Conservation (phyloP, 1,140 invertebrate genomes). For the Spodoptera litura region DNA sequence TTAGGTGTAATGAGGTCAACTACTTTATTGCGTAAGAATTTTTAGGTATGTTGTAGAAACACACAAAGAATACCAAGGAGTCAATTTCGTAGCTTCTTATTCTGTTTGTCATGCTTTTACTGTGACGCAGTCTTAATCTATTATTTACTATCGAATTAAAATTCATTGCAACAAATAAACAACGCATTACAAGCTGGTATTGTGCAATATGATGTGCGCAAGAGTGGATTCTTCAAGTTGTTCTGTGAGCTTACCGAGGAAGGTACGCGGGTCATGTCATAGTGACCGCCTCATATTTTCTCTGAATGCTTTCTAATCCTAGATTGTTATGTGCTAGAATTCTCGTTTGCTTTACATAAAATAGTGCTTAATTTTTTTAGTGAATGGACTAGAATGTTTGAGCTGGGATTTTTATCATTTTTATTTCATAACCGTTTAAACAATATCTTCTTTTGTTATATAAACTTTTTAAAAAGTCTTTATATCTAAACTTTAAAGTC, state of each 20-base stretch:
- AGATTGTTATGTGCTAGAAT: constrained; percentile 13
- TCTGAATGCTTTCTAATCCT: constrained; percentile 30
- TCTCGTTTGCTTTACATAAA: neutral
- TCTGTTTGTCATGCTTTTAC: neutral
- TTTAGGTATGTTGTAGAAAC: too few species aligned
- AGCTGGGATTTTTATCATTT: neutral
- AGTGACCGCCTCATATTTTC: constrained; percentile 26
- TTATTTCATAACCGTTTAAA: too few species aligned
- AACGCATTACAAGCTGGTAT: constrained; percentile 5
- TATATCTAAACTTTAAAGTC: neutral
- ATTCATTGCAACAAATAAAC: constrained; percentile 22
- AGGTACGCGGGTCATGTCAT: constrained; percentile 13
- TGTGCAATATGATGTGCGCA: constrained; percentile 35
- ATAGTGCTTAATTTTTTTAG: neutral
- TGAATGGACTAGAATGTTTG: neutral
- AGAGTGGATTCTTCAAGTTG: constrained; percentile 25
- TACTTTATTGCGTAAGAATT: neutral
- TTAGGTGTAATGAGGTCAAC: neutral
- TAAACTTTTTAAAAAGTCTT: neutral
- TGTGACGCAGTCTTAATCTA: constrained; percentile 6
- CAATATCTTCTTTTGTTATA: neutral
- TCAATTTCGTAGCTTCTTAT: neutral
- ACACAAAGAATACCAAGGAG: too few species aligned
- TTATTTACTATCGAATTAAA: constrained; percentile 5
- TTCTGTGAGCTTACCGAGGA: constrained; percentile 16